These are phyloP conservation scores for Telmatherina bonti DNA, from an alignment of 2,797 vertebrate genomes.

Conservation along the genomic window DNA sequence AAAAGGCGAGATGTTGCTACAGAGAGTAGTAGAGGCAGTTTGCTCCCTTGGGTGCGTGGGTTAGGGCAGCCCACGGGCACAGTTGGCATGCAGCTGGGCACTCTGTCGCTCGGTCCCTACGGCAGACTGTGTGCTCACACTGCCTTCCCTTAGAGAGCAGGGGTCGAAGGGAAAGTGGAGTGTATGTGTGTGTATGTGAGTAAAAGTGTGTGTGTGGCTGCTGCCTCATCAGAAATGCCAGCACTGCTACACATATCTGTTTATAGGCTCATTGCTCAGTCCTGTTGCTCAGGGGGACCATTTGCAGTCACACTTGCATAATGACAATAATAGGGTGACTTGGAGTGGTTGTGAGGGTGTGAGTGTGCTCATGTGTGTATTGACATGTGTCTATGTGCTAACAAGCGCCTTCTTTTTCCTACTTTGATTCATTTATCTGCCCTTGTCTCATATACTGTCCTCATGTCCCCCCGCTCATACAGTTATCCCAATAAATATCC, in stretches of 20 bases:
- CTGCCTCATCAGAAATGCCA: constrained; percentile 78
- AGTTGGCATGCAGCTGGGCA: constrained; percentile 86
- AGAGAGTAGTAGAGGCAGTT: constrained; percentile 67
- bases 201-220: constrained; percentile 39
- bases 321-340: constrained; percentile 79
- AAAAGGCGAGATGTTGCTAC: constrained; percentile 43
- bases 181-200: constrained; percentile 42
- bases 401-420: constrained; percentile 25
- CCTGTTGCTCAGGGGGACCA: constrained; percentile 75
- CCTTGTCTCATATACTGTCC: constrained; percentile 13
- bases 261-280: constrained; percentile 77
- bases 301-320: constrained; percentile 80
- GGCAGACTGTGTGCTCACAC: constrained; percentile 70
- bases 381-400: constrained; percentile 31
- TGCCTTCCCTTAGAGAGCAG: constrained; percentile 76
- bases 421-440: constrained; percentile 45
- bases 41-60: constrained; percentile 72
- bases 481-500: constrained; percentile 13
- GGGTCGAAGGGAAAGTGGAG: constrained; percentile 73
- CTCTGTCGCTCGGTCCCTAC: constrained; percentile 74
- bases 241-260: constrained; percentile 71
- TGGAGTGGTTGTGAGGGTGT: constrained; percentile 60
- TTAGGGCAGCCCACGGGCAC: constrained; percentile 76
- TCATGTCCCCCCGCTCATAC: constrained; percentile 18
- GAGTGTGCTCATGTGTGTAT: constrained; percentile 17